Conservation (phyloP, 2,797 vertebrate genomes). For the Diceros bicornis region DNA sequence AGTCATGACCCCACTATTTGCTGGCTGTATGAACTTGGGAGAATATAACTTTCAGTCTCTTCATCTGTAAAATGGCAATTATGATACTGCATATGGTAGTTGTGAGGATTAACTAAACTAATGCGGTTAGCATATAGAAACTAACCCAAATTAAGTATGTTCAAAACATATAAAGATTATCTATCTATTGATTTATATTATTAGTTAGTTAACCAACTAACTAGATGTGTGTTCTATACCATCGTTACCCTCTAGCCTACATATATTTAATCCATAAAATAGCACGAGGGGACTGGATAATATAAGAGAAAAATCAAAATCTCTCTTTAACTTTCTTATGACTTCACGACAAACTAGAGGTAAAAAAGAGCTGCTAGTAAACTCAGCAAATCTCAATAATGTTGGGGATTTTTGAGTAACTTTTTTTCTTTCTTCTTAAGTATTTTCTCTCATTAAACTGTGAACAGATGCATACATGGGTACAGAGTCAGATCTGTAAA, state of each 20-base stretch:
- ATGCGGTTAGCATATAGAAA: neutral
- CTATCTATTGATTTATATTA: neutral
- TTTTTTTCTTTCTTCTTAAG: slow-evolving; percentile 27
- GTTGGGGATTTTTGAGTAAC: neutral
- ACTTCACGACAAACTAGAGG: neutral
- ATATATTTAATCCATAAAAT: neutral
- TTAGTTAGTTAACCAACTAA: neutral
- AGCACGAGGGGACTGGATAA: neutral
- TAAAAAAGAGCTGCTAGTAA: neutral
- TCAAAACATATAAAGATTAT: neutral
- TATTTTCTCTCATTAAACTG: slow-evolving; percentile 30
- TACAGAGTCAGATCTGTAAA: neutral
- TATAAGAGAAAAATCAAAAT: neutral
- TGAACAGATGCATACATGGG: neutral
- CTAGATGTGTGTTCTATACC: neutral
- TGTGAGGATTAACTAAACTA: neutral
- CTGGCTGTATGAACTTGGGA: neutral
- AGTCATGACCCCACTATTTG: neutral
- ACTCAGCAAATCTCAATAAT: neutral
- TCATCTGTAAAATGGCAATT: neutral
- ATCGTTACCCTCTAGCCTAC: neutral
- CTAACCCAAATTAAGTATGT: neutral
- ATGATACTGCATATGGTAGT: neutral
- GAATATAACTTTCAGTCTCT: neutral
- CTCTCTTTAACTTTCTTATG: neutral